These are phyloP conservation scores for Azemiops feae DNA, from an alignment of 2,113 vertebrate species.

Conservation along the genomic window DNA sequence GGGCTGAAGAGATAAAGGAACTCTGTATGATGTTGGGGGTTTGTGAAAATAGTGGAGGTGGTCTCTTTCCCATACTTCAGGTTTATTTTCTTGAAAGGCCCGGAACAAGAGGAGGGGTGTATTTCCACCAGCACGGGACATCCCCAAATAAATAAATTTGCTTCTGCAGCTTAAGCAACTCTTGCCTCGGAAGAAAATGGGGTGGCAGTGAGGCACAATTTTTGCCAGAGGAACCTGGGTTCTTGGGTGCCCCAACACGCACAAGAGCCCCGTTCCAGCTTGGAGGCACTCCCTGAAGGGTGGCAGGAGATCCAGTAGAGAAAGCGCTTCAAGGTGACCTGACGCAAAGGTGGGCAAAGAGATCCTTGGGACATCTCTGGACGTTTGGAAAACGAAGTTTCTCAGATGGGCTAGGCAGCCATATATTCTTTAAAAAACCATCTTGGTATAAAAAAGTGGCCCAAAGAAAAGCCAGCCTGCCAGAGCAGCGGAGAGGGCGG, in stretches of 20 bases:
- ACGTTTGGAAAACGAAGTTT: not conserved
- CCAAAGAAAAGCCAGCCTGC: not conserved
- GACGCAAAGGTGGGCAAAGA: not conserved
- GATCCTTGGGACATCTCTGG: not conserved
- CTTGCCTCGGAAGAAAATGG: not conserved
- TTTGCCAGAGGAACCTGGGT: not conserved
- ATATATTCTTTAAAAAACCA: not conserved
- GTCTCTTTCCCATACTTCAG: not conserved
- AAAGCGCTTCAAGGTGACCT: not conserved
- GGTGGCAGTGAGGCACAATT: not conserved
- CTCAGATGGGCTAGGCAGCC: not conserved
- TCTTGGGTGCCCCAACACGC: not conserved
- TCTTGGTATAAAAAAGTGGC: constrained; percentile 61
- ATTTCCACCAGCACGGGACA: not conserved
- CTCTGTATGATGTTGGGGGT: not conserved
- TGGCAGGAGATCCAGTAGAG: not conserved
- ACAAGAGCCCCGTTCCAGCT: not conserved
- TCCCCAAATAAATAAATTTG: not conserved
- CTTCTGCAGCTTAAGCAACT: not conserved
- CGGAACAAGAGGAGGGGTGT: not conserved
- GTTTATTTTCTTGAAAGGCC: not conserved
- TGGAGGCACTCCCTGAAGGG: not conserved
- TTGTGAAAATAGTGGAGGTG: not conserved
- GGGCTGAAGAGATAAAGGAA: not conserved
- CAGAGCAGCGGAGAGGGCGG: not conserved